Conservation (phyloP, 2,797 vertebrate species). For the Picus viridis region DNA sequence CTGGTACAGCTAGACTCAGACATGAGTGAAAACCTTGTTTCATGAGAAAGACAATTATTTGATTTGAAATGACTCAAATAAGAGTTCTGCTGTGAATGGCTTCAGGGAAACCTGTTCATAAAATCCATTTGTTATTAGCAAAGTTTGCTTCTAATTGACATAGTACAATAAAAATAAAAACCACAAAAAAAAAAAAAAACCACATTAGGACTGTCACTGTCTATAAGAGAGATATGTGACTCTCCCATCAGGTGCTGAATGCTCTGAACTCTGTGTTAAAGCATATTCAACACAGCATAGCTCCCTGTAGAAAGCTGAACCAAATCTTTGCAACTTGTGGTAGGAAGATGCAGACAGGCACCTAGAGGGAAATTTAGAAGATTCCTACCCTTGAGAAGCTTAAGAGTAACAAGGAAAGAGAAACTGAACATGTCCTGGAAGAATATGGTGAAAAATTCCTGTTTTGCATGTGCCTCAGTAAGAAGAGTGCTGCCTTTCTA, state of each 20-base stretch:
- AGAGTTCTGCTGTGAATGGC: not conserved
- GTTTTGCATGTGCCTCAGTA: not conserved
- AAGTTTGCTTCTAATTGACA: not conserved
- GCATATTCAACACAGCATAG: not conserved
- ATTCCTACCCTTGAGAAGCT: not conserved
- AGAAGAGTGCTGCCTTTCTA: not conserved
- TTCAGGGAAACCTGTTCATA: not conserved
- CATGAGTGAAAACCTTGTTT: not conserved
- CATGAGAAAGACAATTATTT: not conserved
- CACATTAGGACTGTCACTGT: not conserved
- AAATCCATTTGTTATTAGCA: constrained; percentile 14
- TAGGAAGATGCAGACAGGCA: not conserved
- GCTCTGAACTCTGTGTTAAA: not conserved
- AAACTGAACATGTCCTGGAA: not conserved
- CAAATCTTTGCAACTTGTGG: not conserved
- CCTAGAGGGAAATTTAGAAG: not conserved
- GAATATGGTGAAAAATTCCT: not conserved
- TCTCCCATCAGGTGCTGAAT: not conserved
- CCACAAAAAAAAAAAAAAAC: not conserved
- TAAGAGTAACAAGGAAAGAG: not conserved
- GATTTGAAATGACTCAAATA: constrained; percentile 16
- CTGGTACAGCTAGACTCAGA: not conserved
- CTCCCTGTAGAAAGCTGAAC: not conserved
- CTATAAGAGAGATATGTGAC: not conserved
- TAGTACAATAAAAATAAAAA: not conserved